phyloP scores from a whole-genome alignment of 2,888 invertebrate genomes.

The Dichetophora obliterata region DNA sequence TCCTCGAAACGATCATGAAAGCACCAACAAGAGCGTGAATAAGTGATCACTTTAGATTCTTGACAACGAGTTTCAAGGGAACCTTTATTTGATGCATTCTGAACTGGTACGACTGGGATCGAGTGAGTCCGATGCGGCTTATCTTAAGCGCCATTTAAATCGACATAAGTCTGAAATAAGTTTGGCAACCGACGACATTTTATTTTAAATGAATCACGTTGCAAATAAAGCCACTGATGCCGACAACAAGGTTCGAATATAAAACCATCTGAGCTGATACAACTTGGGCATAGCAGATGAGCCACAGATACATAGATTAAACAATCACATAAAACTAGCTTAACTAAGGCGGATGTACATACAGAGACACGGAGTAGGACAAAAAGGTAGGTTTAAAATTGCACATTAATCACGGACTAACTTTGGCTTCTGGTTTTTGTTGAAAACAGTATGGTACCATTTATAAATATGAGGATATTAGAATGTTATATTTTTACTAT shows the following conservation, averaged over 20 bases:
- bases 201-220: slow-evolving; percentile 19
- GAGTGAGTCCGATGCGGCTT: neutral
- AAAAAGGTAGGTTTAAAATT: neutral
- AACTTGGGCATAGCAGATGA: neutral
- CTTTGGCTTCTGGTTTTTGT: too few species aligned
- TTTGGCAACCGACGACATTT: slow-evolving; percentile 5
- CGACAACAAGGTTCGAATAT: slow-evolving; percentile 1
- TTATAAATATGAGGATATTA: too few species aligned
- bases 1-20: neutral
- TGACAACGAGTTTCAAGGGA: slow-evolving; percentile 2
- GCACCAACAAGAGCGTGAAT: slow-evolving; percentile 3
- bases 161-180: slow-evolving; percentile 17
- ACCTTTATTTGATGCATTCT: neutral
- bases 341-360: neutral
- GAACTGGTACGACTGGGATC: neutral
- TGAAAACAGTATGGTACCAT: too few species aligned
- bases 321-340: neutral
- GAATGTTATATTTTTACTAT: too few species aligned
- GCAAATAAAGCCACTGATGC: neutral
- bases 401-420: neutral
- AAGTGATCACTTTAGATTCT: slow-evolving; percentile 14
- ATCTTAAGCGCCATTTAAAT: slow-evolving; percentile 15
- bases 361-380: neutral
- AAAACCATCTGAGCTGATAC: slow-evolving; percentile 3
- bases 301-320: neutral